Conservation (phyloP, 2,113 vertebrate species). For the Tauraco erythrolophus region DNA sequence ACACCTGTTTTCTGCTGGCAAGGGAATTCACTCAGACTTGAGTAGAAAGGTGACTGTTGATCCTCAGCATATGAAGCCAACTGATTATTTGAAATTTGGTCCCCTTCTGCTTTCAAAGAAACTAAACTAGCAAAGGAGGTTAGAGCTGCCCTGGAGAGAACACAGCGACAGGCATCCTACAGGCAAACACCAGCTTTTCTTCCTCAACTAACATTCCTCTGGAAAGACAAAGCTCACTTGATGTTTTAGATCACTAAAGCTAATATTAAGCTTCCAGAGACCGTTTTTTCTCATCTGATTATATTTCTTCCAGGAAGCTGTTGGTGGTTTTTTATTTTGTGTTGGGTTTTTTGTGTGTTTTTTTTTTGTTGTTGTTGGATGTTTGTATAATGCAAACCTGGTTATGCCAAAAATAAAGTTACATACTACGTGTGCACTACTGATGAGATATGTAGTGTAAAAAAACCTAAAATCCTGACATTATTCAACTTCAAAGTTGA, state of each 20-base stretch:
- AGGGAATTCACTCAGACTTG: neutral
- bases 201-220: neutral
- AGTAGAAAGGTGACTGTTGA: neutral
- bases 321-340: neutral
- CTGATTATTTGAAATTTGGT: neutral
- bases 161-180: neutral
- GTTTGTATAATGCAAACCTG: neutral
- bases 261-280: neutral
- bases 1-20: neutral
- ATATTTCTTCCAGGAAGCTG: neutral
- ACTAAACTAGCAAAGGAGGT: neutral
- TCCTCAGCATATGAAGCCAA: neutral
- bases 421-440: neutral
- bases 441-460: neutral
- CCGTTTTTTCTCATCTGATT: neutral
- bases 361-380: too few relatives aligned
- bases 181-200: neutral
- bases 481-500: neutral
- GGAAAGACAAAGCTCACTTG: neutral
- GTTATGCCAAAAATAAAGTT: neutral
- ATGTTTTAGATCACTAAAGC: neutral
- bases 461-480: neutral
- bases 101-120: neutral
- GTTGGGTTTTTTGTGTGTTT: neutral
- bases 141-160: neutral